Conservation (phyloP, 2,888 invertebrate species). For the Operophtera brumata region DNA sequence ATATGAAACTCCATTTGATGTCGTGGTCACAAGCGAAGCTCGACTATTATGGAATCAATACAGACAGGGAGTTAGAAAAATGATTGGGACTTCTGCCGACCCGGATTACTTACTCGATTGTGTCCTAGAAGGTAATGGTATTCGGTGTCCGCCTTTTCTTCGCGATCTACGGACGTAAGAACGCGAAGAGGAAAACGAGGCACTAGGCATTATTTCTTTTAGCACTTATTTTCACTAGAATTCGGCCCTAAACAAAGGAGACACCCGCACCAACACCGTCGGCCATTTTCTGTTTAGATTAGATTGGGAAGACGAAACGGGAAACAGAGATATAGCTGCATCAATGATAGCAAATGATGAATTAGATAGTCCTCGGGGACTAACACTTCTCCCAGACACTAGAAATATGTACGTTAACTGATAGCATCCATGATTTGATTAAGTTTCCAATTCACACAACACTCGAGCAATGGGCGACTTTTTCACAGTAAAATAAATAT, state of each 20-base stretch:
- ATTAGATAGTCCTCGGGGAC: constrained; percentile 50
- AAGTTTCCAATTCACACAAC: constrained; percentile 66
- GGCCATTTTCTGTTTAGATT: constrained; percentile 90
- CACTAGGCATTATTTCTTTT: constrained; percentile 93
- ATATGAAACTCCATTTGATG: constrained; percentile 1
- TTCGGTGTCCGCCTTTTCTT: constrained; percentile 94
- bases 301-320: constrained; percentile 75
- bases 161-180: constrained; percentile 95
- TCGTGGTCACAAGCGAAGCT: not conserved
- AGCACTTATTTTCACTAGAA: constrained; percentile 78
- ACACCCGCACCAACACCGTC: constrained; percentile 89
- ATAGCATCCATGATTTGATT: constrained; percentile 69
- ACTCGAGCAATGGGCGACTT: constrained; percentile 71
- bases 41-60: constrained; percentile 35
- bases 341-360: constrained; percentile 50
- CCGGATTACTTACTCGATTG: constrained; percentile 87
- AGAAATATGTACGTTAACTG: constrained; percentile 62
- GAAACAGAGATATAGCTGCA: constrained; percentile 66
- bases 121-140: constrained; percentile 89
- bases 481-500: constrained; percentile 74
- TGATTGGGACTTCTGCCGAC: constrained; percentile 70
- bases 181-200: constrained; percentile 95
- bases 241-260: constrained; percentile 89
- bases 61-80: constrained; percentile 41
- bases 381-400: constrained; percentile 68